phyloP scores from a whole-genome alignment of 2,797 vertebrate genomes.

The Onychomys arenicola region DNA sequence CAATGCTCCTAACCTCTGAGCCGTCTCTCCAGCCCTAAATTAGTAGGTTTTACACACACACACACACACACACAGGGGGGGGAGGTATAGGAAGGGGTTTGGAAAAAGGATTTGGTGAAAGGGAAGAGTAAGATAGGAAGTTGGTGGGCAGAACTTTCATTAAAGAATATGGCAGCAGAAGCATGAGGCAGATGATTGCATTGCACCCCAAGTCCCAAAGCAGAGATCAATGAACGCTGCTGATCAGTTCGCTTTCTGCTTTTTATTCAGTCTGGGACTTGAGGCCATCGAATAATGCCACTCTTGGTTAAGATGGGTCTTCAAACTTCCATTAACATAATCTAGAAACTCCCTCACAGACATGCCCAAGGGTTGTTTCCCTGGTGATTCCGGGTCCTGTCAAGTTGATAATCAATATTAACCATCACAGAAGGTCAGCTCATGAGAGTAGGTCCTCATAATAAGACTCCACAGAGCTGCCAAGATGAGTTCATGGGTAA shows the following conservation, averaged over 20 bases:
- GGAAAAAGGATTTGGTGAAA: background rate
- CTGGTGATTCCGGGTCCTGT: background rate
- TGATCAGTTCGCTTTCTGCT: background rate
- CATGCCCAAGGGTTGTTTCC: background rate
- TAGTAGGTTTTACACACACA: background rate
- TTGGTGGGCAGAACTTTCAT: background rate
- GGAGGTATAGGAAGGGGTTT: background rate
- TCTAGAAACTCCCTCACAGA: background rate
- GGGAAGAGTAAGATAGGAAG: background rate
- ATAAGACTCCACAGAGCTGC: background rate
- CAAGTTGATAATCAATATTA: background rate
- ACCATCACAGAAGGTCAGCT: background rate
- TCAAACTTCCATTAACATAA: background rate
- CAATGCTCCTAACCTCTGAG: too few relatives aligned
- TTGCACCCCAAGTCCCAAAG: background rate
- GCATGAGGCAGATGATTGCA: background rate
- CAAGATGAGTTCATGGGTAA: background rate
- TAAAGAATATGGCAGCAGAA: background rate
- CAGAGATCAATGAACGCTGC: background rate
- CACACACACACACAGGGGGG: background rate
- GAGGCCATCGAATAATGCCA: background rate
- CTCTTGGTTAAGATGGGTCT: background rate
- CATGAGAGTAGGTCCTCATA: too few relatives aligned
- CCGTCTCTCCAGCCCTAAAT: too few relatives aligned
- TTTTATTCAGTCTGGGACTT: background rate